A percentile compares a stretch with the other conserved stretches of the same genome.
Conservation (phyloP, 2,797 vertebrate species). For the Hapalemur alaotrensis region DNA sequence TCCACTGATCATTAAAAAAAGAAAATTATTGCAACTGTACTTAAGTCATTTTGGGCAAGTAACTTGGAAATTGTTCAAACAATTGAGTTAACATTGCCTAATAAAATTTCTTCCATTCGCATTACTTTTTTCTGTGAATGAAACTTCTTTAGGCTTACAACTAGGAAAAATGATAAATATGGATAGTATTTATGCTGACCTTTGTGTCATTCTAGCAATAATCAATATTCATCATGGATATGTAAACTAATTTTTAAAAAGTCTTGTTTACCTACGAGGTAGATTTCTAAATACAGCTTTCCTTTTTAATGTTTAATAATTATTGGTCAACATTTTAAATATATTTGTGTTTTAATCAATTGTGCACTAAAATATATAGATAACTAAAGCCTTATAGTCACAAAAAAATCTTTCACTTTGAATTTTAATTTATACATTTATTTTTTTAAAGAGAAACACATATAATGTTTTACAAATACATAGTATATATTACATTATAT, state of each 20-base stretch:
- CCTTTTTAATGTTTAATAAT: neutral
- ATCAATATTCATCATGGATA: neutral
- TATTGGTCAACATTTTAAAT: neutral
- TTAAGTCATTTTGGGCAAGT: neutral
- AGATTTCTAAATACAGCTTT: neutral
- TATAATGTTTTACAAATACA: too few relatives aligned
- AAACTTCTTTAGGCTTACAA: neutral
- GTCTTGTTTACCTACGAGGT: neutral
- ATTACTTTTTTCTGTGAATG: neutral
- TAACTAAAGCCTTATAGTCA: neutral
- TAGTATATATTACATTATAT: too few relatives aligned
- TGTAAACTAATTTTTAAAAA: neutral
- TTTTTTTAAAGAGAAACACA: too few relatives aligned
- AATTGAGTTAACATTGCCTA: neutral
- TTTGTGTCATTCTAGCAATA: neutral
- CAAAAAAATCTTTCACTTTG: neutral
- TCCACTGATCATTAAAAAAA: neutral
- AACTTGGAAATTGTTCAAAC: slow-evolving; percentile 40
- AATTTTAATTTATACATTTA: neutral
- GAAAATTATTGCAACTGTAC: neutral
- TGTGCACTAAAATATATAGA: neutral
- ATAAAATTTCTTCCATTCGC: neutral
- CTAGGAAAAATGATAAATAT: neutral
- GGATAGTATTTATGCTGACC: neutral
- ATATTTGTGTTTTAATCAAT: neutral